A percentile compares a stretch with the other conserved stretches of the same genome.
Evolutionary conservation across 2,888 invertebrate species (phyloP).

Genomic region (Mellilla xanthometata): DNA sequence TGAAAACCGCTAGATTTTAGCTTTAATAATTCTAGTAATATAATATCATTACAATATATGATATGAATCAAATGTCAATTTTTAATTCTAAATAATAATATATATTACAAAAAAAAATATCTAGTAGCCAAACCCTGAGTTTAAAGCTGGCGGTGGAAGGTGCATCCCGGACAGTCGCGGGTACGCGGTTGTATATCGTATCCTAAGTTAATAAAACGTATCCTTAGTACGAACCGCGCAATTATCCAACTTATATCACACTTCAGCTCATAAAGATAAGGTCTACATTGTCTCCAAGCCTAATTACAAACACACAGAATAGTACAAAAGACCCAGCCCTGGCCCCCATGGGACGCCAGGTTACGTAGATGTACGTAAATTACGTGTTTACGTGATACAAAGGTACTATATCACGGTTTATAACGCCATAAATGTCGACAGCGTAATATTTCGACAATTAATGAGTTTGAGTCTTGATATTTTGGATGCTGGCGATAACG

Average conservation of each 20-base stretch:
- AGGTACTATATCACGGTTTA: slow-evolving; percentile 34
- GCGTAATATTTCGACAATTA: slow-evolving; percentile 24
- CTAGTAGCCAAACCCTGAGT: too few relatives aligned
- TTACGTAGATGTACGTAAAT: slow-evolving; percentile 25
- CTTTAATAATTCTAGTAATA: too few relatives aligned
- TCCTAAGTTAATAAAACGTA: too few relatives aligned
- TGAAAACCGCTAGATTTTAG: too few relatives aligned
- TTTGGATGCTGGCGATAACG: slow-evolving; percentile 16
- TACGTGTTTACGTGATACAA: slow-evolving; percentile 30
- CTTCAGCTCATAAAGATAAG: slow-evolving; percentile 5
- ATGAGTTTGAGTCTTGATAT: slow-evolving; percentile 25
- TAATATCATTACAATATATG: too few relatives aligned
- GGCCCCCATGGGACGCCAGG: slow-evolving; percentile 11
- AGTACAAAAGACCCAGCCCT: slow-evolving; percentile 5
- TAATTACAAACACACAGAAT: slow-evolving; percentile 12
- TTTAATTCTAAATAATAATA: too few relatives aligned
- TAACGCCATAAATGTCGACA: slow-evolving; percentile 28
- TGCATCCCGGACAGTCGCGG: too few relatives aligned
- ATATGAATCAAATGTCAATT: too few relatives aligned
- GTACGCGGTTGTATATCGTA: too few relatives aligned
- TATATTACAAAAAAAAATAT: too few relatives aligned
- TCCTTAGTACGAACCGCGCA: not conserved
- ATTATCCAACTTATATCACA: slow-evolving; percentile 4
- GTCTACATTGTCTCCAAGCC: slow-evolving; percentile 10
- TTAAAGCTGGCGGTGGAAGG: too few relatives aligned